Base-by-base conservation (phyloP, 2,797 vertebrate species). In the Onychomys leucogaster region DNA sequence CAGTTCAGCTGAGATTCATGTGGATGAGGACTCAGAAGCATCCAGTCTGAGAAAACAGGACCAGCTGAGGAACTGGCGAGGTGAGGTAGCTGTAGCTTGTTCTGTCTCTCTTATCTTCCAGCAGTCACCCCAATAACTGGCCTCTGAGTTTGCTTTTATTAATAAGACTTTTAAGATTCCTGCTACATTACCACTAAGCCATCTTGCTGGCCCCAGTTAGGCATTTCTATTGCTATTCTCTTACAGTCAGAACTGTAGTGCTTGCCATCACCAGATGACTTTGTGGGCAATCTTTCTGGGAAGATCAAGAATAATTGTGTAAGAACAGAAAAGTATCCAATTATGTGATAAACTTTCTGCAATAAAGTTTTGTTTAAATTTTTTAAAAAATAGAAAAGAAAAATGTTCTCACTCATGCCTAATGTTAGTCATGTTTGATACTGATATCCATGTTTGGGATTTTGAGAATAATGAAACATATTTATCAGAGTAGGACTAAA, bases 311-410 rank as follows among this genome's bases (percentile, higher is more conserved):
- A 84, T 46, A 63, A 65, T 29, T 65, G 61, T 34, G 10, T 13
- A 95, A 96, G 97, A 97, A 98, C 87, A 98, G 98, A 98, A 96
- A 98, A 98, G 94, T 96, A 98, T 5, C 95, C 97, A 98, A 97
- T 98, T 98, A 97, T 98, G 98, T 98, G 98, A 99, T 93, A 96
- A 98, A 97, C 96, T 98, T 98, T 98, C 96, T 98, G 98, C 98
- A 98, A 98, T 98, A 99, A 98, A 99, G 97, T 95, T 93, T 98
- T 98, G 97, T 98, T 98, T 97, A 89, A 98, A 98, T 73, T 83
- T 73, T 83, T 23, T 6, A 41, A 52, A 55, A 52, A 52, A 9
- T 12, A 52, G 19, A 69, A 67, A 43, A 65, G 41, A 46, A 69
- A 71, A 77, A 43, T 29, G 7, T 37, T 57, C 11, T 55, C 6